Conservation (phyloP, 1,140 invertebrate genomes). For the Drosophila mayri region DNA sequence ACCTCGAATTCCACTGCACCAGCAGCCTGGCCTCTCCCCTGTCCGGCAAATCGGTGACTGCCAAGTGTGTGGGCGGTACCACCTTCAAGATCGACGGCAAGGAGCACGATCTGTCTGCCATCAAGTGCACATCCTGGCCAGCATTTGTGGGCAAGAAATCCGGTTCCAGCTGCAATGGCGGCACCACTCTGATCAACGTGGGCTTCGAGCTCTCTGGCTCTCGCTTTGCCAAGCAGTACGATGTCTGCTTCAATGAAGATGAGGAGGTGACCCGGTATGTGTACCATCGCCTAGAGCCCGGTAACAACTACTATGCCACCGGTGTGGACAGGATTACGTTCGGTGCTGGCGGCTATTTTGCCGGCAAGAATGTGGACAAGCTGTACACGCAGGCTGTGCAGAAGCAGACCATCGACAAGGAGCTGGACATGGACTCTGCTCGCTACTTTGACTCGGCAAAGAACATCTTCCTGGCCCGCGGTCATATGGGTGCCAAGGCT, state of each 20-base stretch:
- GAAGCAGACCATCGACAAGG: constrained; percentile 61
- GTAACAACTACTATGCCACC: constrained; percentile 68
- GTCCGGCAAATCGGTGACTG: constrained; percentile 64
- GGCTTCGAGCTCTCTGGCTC: constrained; percentile 54
- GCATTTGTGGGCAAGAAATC: constrained; percentile 74
- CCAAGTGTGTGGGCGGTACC: constrained; percentile 63
- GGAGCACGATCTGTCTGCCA: constrained; percentile 57
- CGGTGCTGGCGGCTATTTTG: constrained; percentile 68
- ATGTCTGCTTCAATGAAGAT: constrained; percentile 84
- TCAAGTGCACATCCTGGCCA: constrained; percentile 69
- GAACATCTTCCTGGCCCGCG: constrained; percentile 86
- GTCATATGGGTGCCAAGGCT: constrained; percentile 88
- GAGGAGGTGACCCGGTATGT: constrained; percentile 81
- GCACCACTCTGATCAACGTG: constrained; percentile 68
- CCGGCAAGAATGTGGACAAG: constrained; percentile 69
- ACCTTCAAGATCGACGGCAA: constrained; percentile 60
- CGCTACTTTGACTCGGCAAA: constrained; percentile 60
- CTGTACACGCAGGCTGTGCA: constrained; percentile 77
- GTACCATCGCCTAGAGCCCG: constrained; percentile 66
- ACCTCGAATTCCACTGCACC: constrained; percentile 69
- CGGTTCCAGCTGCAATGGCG: constrained; percentile 66
- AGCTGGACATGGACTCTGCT: constrained; percentile 60
- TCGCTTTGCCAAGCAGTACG: constrained; percentile 79
- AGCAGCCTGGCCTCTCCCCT: constrained; percentile 66
- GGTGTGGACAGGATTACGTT: constrained; percentile 78